phyloP scores from a whole-genome alignment of 2,113 vertebrate species.

The Pogonocichla stellata region DNA sequence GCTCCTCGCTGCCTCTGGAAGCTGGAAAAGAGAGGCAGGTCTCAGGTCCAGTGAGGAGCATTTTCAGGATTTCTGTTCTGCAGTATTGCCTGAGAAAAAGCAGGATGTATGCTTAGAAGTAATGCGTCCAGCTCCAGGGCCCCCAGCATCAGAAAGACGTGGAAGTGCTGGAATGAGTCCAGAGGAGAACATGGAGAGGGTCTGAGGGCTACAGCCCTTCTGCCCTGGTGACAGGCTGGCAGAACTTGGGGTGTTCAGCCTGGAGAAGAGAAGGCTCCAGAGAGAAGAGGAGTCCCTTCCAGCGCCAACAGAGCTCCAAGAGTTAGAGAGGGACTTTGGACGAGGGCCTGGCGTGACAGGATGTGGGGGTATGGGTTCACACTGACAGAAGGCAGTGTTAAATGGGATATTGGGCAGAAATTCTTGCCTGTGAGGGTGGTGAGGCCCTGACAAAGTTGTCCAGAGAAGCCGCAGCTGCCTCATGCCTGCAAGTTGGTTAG shows the following conservation, averaged over 20 bases:
- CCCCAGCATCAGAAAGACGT: not conserved
- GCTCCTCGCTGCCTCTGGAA: constrained; percentile 31
- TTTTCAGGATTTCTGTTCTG: not conserved
- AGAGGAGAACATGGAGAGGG: not conserved
- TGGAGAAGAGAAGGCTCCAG: not conserved
- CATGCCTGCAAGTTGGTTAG: not conserved
- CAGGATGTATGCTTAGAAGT: not conserved
- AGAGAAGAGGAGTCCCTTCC: not conserved
- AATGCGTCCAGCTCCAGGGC: not conserved
- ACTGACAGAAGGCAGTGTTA: not conserved
- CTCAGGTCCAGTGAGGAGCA: not conserved
- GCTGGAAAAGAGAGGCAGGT: not conserved
- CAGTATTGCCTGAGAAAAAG: not conserved
- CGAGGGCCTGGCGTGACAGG: not conserved
- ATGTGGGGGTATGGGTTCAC: fast-evolving
- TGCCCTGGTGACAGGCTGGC: not conserved
- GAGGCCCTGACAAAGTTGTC: not conserved
- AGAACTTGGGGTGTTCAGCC: not conserved
- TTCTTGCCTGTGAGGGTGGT: not conserved
- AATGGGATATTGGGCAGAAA: not conserved
- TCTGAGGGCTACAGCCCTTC: not conserved
- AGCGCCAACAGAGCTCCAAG: not conserved
- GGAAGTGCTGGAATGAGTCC: not conserved
- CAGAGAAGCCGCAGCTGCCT: not conserved
- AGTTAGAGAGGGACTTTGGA: not conserved